Conservation (phyloP, 1,140 invertebrate species). For the Camponotus vicinus region DNA sequence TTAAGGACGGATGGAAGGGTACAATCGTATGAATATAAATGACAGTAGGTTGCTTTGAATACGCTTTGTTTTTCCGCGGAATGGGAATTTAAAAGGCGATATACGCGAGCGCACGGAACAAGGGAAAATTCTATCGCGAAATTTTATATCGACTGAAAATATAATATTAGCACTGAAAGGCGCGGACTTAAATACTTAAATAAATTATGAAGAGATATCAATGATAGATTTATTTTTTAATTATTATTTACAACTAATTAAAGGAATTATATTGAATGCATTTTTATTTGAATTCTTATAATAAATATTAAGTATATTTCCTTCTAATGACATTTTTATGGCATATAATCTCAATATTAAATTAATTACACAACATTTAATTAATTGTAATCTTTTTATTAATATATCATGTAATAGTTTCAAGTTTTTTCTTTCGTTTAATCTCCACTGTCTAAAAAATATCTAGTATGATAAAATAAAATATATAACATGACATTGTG, state of each 20-base stretch:
- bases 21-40: slow-evolving; percentile 71
- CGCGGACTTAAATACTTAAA: slow-evolving; percentile 32
- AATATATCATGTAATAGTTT: too few relatives aligned
- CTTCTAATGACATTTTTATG: neutral
- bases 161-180: slow-evolving; percentile 2
- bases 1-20: slow-evolving; percentile 61
- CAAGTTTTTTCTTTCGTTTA: too few relatives aligned
- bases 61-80: slow-evolving; percentile 68
- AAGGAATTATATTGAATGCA: neutral
- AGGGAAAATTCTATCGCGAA: slow-evolving; percentile 38
- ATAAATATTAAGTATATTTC: neutral
- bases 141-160: slow-evolving; percentile 55
- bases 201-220: neutral
- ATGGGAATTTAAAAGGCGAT: slow-evolving; percentile 70
- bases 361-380: neutral
- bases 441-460: neutral
- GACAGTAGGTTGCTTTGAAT: slow-evolving; percentile 70
- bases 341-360: neutral
- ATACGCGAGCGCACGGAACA: slow-evolving; percentile 10
- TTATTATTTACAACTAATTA: slow-evolving; percentile 27
- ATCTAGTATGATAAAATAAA: too few relatives aligned
- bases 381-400: slow-evolving; percentile 18
- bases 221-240: neutral
- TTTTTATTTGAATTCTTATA: slow-evolving; percentile 10
- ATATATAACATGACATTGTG: neutral